A percentile compares a stretch with the other conserved stretches of the same genome.
These are phyloP conservation scores for Drosophila atroscutellata DNA, from an alignment of 2,888 invertebrate genomes.

Conservation along the genomic window DNA sequence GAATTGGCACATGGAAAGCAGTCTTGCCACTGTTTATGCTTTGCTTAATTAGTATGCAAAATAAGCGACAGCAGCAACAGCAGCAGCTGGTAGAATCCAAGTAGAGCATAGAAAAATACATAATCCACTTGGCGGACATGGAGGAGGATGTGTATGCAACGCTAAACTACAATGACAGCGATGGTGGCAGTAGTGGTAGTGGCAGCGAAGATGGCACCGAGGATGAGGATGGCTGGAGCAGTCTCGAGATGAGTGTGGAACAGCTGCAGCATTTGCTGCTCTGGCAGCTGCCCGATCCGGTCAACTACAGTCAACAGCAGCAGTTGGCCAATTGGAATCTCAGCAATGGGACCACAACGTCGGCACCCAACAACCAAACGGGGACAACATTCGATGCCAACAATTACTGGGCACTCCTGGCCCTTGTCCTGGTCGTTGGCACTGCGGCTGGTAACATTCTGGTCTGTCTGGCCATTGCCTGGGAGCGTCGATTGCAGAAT, in stretches of 20 bases:
- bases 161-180: constrained; percentile 61
- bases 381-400: constrained; percentile 81
- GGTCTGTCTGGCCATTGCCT: constrained; percentile 96
- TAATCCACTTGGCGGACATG: constrained; percentile 53
- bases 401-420: constrained; percentile 94
- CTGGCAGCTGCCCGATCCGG: constrained; percentile 49
- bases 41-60: constrained; percentile 64
- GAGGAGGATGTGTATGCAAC: constrained; percentile 80
- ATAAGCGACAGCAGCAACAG: constrained; percentile 6
- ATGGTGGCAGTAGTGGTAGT: constrained; percentile 20
- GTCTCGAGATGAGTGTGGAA: constrained; percentile 48
- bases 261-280: constrained; percentile 48
- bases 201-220: constrained; percentile 37
- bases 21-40: constrained; percentile 49
- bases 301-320: constrained; percentile 30
- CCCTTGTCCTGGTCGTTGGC: constrained; percentile 91
- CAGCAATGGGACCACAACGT: constrained; percentile 46
- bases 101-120: constrained; percentile 8
- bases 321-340: constrained; percentile 40
- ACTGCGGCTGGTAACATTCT: constrained; percentile 97
- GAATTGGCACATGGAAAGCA: constrained; percentile 37
- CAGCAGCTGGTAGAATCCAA: constrained; percentile 7
- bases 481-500: constrained; percentile 96
- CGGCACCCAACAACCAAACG: neutral
- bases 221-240: constrained; percentile 52